phyloP scores from a whole-genome alignment of 1,140 invertebrate genomes.

The Camponotus pennsylvanicus region DNA sequence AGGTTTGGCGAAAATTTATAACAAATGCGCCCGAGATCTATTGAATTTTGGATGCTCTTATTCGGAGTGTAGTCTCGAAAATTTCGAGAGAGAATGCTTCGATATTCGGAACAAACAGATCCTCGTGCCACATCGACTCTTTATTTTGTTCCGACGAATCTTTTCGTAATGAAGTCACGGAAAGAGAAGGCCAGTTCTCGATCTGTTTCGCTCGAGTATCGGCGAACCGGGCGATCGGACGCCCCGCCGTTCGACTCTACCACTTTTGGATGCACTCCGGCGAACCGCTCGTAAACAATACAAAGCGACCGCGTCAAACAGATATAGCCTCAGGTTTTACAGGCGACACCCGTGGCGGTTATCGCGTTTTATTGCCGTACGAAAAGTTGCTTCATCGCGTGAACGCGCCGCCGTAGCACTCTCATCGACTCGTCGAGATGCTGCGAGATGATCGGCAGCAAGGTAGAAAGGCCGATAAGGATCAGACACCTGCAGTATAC shows the following conservation, averaged over 20 bases:
- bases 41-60: conserved; percentile 29
- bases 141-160: conserved; percentile 50
- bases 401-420: conserved; percentile 52
- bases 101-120: conserved; percentile 17
- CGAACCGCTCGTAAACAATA: conserved; percentile 72
- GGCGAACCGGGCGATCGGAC: conserved; percentile 52
- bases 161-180: conserved; percentile 75
- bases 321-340: conserved; percentile 76
- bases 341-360: conserved; percentile 57
- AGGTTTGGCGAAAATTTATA: conserved; percentile 3
- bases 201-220: conserved; percentile 61
- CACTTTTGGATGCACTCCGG: conserved; percentile 38
- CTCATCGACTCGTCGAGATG: conserved; percentile 1
- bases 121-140: not conserved
- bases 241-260: conserved; percentile 71
- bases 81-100: conserved; percentile 9
- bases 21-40: not conserved
- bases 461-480: conserved; percentile 38
- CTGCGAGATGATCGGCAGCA: conserved; percentile 50
- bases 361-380: conserved; percentile 71
- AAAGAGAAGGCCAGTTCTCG: conserved; percentile 38
- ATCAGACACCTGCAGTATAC: conserved; percentile 56
- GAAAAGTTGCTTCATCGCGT: conserved; percentile 72
- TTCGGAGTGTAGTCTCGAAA: conserved; percentile 18
- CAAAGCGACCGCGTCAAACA: conserved; percentile 73